Evolutionary conservation across 2,888 invertebrate species (phyloP), one percentile per base, ranked within the genome.

Genomic region (Latrodectus hesperus): DNA sequence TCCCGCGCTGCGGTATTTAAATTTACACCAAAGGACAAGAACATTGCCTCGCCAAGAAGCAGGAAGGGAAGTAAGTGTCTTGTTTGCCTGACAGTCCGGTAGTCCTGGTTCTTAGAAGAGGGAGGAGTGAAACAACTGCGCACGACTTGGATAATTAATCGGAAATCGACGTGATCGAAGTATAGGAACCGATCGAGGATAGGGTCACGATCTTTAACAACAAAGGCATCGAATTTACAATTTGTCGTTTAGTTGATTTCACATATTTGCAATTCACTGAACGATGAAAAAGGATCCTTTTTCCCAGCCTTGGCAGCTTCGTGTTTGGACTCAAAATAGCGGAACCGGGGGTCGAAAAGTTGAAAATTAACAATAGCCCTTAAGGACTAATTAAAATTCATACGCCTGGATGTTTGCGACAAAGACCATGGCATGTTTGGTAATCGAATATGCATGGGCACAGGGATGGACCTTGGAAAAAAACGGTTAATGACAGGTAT

Each of bases 81-180:
- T 38, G 38, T 38, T 38, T 38, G 38, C 38, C 55, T 16, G 55
- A 55, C 16, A 55, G 55, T 55, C 55, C 12, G 16, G 55, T 12
- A 55, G 55, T 12, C 55, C 55, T 55, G 55, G 16, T 16, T 26
- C 9, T 26, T 22, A 70, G 38, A 38, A 26, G 38, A 49, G 16
- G 16, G 17, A 22, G 17, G 67, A 38, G 67, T n/a, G 16, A n/a
- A 73, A 74, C 74, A 77, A 77, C 17, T 26, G 52, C 71, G 67
- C 76, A 77, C 12, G 55, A 74, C 38, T 65, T 38, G 67, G 72
- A 71, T 84, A 84, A 84, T 84, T 84, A 84, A 84, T 84, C 72
- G 71, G 38, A 22, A 64, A 51, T 12, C 17, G 10, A 77, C 84
- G 84, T 84, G 84, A 84, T 84, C 84, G 84, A 84, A 84, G 84